Base-by-base conservation (phyloP, 2,888 invertebrate species). In the Pollenia griseotomentosa region DNA sequence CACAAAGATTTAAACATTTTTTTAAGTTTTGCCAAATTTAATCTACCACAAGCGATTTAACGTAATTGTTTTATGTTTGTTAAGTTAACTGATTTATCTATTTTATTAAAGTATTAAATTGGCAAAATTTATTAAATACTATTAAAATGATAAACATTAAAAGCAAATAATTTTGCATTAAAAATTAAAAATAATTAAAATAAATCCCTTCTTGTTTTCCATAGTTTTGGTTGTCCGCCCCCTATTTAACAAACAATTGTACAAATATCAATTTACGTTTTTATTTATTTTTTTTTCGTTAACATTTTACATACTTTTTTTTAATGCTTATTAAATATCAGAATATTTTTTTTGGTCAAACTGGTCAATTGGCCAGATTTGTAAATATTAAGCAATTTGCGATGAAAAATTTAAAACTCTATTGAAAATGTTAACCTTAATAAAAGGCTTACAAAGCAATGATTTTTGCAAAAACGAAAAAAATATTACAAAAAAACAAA, bases 201-300 rank as follows among this genome's bases (percentile, higher is more conserved):
- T 57, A 42, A 81, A 85, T 48, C 48, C 40, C 57, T 63, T 68
- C 53, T 79, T 53, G 23, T 68, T 81, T 83, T 70, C 82, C 86
- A 83, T 83, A 83, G 83, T 86, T 86, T 86, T 79, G 68, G 82
- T 83, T 79, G 86, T 79, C 83, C 86, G 79, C 86, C 83, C 86
- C 19, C 86, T 86, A 83, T 86, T 75, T 65, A 86, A 86, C 86
- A 79, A 70, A 16, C 16, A 16, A 51, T 59, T 55, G n/a, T 51
- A 55, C n/a, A 23, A 48, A 71, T 44, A 63, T 33, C 7, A 51
- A 74, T 40, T 53, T 44, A 16, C 11, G 19, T 42, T 53, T 65
- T 46, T 42, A 42, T 19, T 11, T 16, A n/a, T 40, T 79, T 9
- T 19, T 33, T 75, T 19, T 73, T 48, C 63, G 1, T 44, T 48